Evolutionary conservation across 2,888 invertebrate species (phyloP).

Genomic region (Agrochola litura): DNA sequence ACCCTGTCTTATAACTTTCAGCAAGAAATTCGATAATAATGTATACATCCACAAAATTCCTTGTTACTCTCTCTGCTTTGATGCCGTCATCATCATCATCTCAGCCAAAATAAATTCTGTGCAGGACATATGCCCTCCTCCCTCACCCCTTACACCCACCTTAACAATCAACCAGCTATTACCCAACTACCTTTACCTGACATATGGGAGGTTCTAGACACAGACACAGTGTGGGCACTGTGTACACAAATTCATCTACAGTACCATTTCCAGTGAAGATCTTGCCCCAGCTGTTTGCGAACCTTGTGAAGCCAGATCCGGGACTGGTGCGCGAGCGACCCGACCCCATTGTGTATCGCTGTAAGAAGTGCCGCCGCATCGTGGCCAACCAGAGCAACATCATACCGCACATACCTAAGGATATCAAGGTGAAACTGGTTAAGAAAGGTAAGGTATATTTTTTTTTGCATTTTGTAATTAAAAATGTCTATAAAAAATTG

Average conservation of each 20-base stretch:
- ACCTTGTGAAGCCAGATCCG: slow-evolving; percentile 95
- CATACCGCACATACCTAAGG: slow-evolving; percentile 92
- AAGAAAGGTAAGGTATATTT: slow-evolving; percentile 75
- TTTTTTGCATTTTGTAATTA: not conserved
- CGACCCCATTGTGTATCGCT: slow-evolving; percentile 96
- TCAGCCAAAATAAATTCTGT: not conserved
- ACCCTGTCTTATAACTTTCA: not conserved
- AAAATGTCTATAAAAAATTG: not conserved
- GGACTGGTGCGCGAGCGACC: slow-evolving; percentile 93
- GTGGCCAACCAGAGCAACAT: slow-evolving; percentile 95
- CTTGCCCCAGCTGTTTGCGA: slow-evolving; percentile 94
- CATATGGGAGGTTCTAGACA: not conserved
- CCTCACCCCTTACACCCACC: not conserved
- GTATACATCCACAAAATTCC: not conserved
- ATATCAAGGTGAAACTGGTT: slow-evolving; percentile 80
- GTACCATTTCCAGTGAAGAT: slow-evolving; percentile 92
- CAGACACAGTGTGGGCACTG: not conserved
- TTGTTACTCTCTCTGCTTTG: slow-evolving; percentile 3
- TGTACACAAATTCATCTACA: slow-evolving; percentile 32
- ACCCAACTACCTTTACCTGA: not conserved
- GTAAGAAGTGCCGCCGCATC: slow-evolving; percentile 95
- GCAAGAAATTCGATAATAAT: not conserved
- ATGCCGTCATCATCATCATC: not conserved
- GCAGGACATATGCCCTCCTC: not conserved
- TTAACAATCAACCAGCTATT: not conserved